Evolutionary conservation across 2,797 vertebrate genomes (phyloP).

Genomic region (Spinibarbus caldwelli): DNA sequence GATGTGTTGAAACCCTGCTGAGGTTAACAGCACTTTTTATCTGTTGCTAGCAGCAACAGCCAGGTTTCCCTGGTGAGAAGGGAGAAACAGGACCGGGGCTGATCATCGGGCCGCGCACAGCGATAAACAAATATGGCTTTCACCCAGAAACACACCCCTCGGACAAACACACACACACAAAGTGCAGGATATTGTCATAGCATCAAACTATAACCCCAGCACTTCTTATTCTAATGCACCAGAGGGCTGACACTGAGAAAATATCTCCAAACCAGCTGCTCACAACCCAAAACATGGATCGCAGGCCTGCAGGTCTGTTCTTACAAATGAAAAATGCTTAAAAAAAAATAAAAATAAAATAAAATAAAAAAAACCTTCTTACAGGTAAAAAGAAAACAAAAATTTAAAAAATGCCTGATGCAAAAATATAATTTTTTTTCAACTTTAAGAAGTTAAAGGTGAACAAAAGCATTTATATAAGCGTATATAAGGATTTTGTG

Average conservation of each 20-base stretch:
- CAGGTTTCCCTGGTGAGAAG: slow-evolving; percentile 79
- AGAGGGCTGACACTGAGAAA: neutral
- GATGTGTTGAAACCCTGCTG: slow-evolving; percentile 83
- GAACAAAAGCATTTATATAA: neutral
- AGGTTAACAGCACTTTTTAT: slow-evolving; percentile 92
- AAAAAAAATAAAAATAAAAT: neutral
- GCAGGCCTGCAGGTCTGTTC: neutral
- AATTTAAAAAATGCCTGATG: neutral
- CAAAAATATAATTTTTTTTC: neutral
- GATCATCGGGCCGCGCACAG: slow-evolving; percentile 85
- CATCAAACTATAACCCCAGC: slow-evolving; percentile 24
- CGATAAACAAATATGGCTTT: slow-evolving; percentile 92
- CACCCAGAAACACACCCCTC: slow-evolving; percentile 82
- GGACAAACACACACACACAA: slow-evolving; percentile 42
- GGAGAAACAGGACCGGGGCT: slow-evolving; percentile 77
- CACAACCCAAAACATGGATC: neutral
- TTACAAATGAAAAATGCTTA: neutral
- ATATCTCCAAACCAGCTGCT: slow-evolving; percentile 1
- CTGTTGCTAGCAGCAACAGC: slow-evolving; percentile 93
- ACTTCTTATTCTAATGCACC: slow-evolving; percentile 1
- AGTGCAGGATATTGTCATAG: slow-evolving; percentile 28
- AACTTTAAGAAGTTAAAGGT: neutral
- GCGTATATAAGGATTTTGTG: too few species aligned
- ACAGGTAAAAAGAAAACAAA: neutral
- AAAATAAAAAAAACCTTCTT: too few species aligned